Evolutionary conservation across 2,888 invertebrate genomes (phyloP), one percentile per base, ranked within the genome.

Genomic region (Fabriciana adippe): DNA sequence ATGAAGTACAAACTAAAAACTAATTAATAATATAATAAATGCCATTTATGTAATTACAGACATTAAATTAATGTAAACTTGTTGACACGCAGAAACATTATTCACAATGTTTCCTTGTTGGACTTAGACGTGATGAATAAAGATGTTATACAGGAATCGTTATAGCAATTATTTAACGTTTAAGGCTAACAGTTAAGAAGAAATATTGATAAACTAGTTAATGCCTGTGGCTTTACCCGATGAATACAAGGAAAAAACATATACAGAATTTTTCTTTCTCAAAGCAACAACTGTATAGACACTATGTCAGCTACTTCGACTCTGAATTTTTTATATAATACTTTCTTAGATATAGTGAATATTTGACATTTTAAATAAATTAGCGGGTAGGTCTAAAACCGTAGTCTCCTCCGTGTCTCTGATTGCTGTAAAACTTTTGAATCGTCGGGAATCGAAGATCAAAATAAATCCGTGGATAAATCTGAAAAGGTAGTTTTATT

Each of bases 41-140:
- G 26, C 21, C 47, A 47, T 57, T 47, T 57, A 57, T 18, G 47
- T 47, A 47, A n/a, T 47, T 18, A 8, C 15, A 47, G 3, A 47
- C 41, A 45, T 56, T n/a, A 57, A 57, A 57, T 57, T n/a, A 21
- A 8, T 57, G 21, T n/a, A 57, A 21, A 65, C 55, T 54, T 53
- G 54, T 48, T 64, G 69, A 69, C 67, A 67, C 59, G 69, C 59
- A 63, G 60, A 64, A 67, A 70, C 64, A 70, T 64, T 45, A 64
- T 48, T 48, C 41, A 60, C 45, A 50, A 31, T 35, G 67, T 61
- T 70, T 70, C 70, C 70, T 70, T 70, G 61, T 70, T 67, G 26
- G 1, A 21, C 21, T 45, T 51, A 18, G 35, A 35, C 35, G 2
- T 35, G n/a, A 69, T 66, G 63, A 66, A 69, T 66, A 66, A 64